Base-by-base conservation (phyloP, 1,140 invertebrate genomes). In the Drosophila triauraria region DNA sequence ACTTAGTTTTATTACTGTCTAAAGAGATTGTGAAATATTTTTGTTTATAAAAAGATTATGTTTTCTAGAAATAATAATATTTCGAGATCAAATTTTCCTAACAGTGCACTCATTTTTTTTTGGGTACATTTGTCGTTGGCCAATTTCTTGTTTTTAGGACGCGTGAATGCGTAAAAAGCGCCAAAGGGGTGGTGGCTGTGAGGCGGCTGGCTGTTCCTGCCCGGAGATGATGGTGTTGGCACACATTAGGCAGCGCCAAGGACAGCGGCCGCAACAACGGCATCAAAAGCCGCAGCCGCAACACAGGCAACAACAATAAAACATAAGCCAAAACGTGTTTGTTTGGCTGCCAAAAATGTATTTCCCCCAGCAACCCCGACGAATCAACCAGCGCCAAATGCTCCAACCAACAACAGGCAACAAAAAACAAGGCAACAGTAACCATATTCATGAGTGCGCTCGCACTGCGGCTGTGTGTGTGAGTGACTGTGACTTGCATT, bases 321-420 rank as follows among this genome's bases (percentile, higher is more conserved):
- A 78, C 64, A 78, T 78, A 78, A 78, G 75, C 75, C 75, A 70
- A 75, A 88, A 90, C 87, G 74, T 88, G 84, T 88, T 88, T 88
- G 84, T 88, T 88, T 88, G 84, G 67, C 75, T 84, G 84, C 84
- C 84, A 88, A 88, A 88, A 88, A 88, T 90, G 83, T 88, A 88
- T 84, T 35, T 82, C 76, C 83, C 84, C 74, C 76, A 75, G 80
- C 79, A 54, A 67, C 48, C 60, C 27, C 46, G 23, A 58, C 23
- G 25, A 40, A 60, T 30, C 44, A 42, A 27, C 44, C 35, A 69
- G 42, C 53, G 44, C 44, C 69, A 44, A 70, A 56, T 17, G 17
- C 40, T 40, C 13, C 13, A 25, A 47, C 10, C 20, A 35, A 46
- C 57, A 38, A 20, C 58, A 51, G 17, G 20, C 64, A 67, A 58